Percentiles rank a stretch among this genome's conserved stretches.
Evolutionary conservation across 2,888 invertebrate genomes (phyloP).

Genomic region (Germaria angustata): DNA sequence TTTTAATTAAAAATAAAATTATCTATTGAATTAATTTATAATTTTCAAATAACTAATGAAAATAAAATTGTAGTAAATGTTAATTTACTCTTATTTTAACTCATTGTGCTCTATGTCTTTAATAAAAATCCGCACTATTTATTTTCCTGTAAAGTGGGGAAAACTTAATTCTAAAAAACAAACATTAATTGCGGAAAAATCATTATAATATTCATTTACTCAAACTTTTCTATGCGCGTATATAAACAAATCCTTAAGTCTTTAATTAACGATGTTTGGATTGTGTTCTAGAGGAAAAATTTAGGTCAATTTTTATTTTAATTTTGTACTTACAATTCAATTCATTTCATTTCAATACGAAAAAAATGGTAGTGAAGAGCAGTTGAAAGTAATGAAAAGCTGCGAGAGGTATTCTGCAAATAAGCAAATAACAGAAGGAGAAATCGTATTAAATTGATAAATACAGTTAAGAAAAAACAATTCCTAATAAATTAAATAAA

Average conservation of each 20-base stretch:
- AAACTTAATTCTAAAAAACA: not conserved
- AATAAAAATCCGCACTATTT: conserved; percentile 39
- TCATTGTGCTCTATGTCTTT: no score
- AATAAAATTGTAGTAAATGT: no score
- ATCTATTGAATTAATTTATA: no score
- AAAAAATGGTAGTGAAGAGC: conserved; percentile 2
- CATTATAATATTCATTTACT: conserved; percentile 12
- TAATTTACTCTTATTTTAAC: no score
- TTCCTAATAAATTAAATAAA: not conserved
- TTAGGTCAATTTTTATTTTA: conserved; percentile 45
- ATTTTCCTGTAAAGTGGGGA: conserved; percentile 25
- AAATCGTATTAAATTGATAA: conserved; percentile 8
- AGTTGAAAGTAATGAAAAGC: conserved; percentile 21
- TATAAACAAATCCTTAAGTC: conserved; percentile 29
- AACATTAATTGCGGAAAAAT: not conserved
- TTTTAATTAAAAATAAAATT: no score
- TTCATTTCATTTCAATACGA: conserved; percentile 41
- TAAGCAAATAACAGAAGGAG: not conserved
- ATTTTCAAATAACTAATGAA: no score
- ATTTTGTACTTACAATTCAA: conserved; percentile 56
- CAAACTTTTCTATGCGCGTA: not conserved
- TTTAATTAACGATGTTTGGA: conserved; percentile 20
- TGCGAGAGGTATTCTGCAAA: conserved; percentile 34
- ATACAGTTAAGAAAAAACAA: not conserved
- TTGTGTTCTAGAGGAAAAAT: not conserved